Base-by-base conservation (phyloP, 1,140 invertebrate genomes). In the Halesus radiatus region DNA sequence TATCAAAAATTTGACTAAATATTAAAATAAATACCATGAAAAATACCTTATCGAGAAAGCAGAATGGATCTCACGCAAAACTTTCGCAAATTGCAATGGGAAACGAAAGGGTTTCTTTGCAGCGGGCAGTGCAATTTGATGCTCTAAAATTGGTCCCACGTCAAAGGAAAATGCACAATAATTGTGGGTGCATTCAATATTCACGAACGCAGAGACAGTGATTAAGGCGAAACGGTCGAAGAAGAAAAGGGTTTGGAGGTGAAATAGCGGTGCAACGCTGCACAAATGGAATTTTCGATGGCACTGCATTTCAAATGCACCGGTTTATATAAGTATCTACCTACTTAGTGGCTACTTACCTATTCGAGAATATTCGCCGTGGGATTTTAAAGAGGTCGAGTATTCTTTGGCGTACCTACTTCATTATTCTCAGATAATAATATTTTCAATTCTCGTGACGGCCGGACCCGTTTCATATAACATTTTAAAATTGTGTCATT, bases 161-260 rank as follows among this genome's bases (percentile, higher is more conserved):
- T 70, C 66, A 70, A 70, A 70, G 66, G 66, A 70, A 66, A 70
- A 70, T 70, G 37, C 66, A 52, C 37, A 50, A 50, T 70, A 70
- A 70, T 70, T 70, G 16, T 23, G 37, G 52, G 66, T 70, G 37
- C 16, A 66, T 70, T 23, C 23, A 64, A 23, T 22, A 70, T 70
- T 70, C 66, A 70, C 32, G 16, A 50, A n/a, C 32, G 7, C n/a
- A 37, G 66, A 32, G 37, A 70, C 32, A 45, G 32, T 50, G 66
- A 45, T 70, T 70, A 70, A 50, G 37, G 66, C 37, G 37, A 70
- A 70, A 45, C 20, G 22, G 18, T 13, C 18, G 6, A 37, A 70
- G 66, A 70, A 50, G 32, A 52, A 70, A 68, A 70, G 66, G 66
- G 66, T 70, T 70, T n/a, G 20, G 22, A 50, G 32, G 37, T 70